A percentile compares a stretch with the other conserved stretches of the same genome.
Evolutionary conservation across 2,888 invertebrate genomes (phyloP).

Genomic region (Latrodectus elegans): DNA sequence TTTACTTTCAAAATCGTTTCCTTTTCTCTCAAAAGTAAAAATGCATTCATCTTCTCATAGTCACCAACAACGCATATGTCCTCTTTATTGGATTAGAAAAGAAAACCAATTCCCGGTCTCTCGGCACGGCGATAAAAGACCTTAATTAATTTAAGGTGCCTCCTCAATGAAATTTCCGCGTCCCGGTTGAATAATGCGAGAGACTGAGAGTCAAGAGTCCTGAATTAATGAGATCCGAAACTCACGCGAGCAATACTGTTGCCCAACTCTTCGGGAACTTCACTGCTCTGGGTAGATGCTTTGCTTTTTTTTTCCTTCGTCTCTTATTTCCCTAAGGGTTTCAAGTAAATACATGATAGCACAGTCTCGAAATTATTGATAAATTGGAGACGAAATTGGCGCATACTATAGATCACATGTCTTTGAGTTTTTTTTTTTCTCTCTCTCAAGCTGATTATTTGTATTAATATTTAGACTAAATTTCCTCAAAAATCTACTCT

Average conservation of each 20-base stretch:
- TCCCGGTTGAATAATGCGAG: not conserved
- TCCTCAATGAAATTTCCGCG: not conserved
- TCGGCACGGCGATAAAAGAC: constrained; percentile 32
- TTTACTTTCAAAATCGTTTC: not conserved
- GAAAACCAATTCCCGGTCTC: constrained; percentile 8
- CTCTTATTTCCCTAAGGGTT: too few relatives aligned
- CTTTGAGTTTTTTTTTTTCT: too few relatives aligned
- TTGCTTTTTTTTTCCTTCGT: too few relatives aligned
- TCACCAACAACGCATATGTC: not conserved
- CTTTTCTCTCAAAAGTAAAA: not conserved
- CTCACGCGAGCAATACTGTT: not conserved
- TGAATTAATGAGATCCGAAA: not conserved
- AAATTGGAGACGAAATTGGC: too few relatives aligned
- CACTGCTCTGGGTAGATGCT: too few relatives aligned
- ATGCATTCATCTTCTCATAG: not conserved
- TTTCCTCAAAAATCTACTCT: too few relatives aligned
- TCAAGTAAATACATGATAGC: too few relatives aligned
- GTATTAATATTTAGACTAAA: too few relatives aligned
- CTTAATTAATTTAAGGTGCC: constrained; percentile 3
- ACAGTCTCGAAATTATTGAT: too few relatives aligned
- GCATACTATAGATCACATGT: too few relatives aligned
- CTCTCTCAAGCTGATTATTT: too few relatives aligned
- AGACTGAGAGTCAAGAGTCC: not conserved
- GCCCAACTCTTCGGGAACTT: not conserved
- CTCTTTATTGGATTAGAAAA: constrained; percentile 14